These are phyloP conservation scores for Bradypodion pumilum DNA, from an alignment of 2,797 vertebrate genomes.

Conservation along the genomic window DNA sequence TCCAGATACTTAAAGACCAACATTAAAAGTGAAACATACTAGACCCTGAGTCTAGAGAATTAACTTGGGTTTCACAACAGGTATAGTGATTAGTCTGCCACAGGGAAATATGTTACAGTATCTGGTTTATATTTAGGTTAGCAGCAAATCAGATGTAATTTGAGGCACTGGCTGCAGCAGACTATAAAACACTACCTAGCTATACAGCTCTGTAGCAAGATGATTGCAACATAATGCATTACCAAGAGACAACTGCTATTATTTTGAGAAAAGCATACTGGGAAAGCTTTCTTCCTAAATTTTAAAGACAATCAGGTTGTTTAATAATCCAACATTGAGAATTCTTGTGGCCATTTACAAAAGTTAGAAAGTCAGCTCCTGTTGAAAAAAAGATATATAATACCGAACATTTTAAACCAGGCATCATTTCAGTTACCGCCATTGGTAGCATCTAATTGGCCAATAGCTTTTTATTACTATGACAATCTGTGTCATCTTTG, in stretches of 20 bases:
- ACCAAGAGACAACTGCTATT: background rate
- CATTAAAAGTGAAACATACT: too few species aligned
- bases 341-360: background rate
- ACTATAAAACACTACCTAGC: background rate
- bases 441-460: background rate
- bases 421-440: background rate
- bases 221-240: background rate
- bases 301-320: background rate
- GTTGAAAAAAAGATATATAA: background rate
- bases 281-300: background rate
- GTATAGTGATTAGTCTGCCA: background rate
- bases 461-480: background rate
- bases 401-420: background rate
- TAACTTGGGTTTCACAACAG: background rate
- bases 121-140: background rate
- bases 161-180: too few species aligned
- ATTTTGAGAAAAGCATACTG: background rate
- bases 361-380: background rate
- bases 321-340: background rate
- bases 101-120: background rate
- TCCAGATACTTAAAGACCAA: background rate
- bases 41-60: too few species aligned
- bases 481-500: background rate
- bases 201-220: background rate
- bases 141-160: background rate